Percentiles rank a stretch among this genome's conserved stretches.
Evolutionary conservation across 2,797 vertebrate species (phyloP).

Genomic region (Platyrinchus mystaceus): DNA sequence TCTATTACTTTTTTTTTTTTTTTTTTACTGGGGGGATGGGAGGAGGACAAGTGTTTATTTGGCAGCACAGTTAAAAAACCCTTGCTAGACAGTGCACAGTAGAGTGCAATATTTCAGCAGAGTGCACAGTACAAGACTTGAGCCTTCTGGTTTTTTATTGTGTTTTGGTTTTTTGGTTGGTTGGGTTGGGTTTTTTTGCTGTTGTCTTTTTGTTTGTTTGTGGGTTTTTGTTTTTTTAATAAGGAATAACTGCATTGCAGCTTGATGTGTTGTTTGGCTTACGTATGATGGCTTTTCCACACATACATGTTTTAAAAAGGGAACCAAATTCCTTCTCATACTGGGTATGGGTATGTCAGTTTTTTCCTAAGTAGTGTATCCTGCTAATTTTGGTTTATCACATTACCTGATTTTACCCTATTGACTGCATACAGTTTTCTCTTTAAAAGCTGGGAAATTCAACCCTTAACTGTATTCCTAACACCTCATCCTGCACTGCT

Average conservation of each 20-base stretch:
- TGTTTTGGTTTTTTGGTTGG: background rate
- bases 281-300: background rate
- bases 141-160: background rate
- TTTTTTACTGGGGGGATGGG: background rate
- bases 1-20: background rate
- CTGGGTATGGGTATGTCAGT: background rate
- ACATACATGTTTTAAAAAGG: background rate
- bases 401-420: background rate
- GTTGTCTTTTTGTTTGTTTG: background rate
- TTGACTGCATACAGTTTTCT: background rate
- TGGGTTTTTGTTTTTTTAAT: background rate
- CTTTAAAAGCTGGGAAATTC: background rate
- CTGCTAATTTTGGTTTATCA: background rate
- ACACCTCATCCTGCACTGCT: background rate
- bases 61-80: background rate
- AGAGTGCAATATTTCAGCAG: background rate
- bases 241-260: background rate
- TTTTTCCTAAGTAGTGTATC: background rate
- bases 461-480: background rate
- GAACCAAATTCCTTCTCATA: background rate
- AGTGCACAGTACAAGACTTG: background rate
- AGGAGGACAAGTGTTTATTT: background rate
- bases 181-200: background rate
- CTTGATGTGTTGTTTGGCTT: background rate
- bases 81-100: background rate